Base-by-base conservation (phyloP, 2,888 invertebrate genomes). In the Endotricha flammealis region DNA sequence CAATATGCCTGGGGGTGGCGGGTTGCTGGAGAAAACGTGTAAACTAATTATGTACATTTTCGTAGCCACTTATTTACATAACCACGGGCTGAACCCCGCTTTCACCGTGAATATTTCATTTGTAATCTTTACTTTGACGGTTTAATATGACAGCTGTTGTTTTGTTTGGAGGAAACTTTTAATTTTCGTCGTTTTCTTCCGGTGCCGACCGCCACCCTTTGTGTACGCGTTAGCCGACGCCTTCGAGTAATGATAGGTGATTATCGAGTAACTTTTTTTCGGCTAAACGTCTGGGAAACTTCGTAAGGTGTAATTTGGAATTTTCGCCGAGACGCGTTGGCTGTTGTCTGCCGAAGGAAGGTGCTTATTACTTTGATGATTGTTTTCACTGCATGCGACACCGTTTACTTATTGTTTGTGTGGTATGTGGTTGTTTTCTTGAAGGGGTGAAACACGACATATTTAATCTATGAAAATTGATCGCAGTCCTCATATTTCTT, bases 91-190 rank as follows among this genome's bases (percentile, higher is more conserved):
- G 74, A 78, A 63, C 78, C 70, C 68, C 77, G 83, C 86, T 85
- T 85, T 86, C 85, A 83, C 83, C 83, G 85, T 85, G 80, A 85
- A 86, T 86, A 86, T 83, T 86, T 85, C 81, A 86, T 86, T 81
- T 65, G 79, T 81, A 80, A 83, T 82, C 82, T 81, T 81, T 82
- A 81, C 76, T 83, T 78, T 81, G 83, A 81, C 79, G 78, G 76
- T 82, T 78, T 80, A 79, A 82, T 83, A 81, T 83, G 85, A 83
- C 83, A 85, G 83, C 80, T 82, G 86, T 76, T 78, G 75, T 78
- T 82, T 77, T 81, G 76, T 85, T 81, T 77, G 71, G 69, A 65
- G 76, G 73, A 81, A 83, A 83, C 82, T 85, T 85, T 86, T 85
- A 86, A 86, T 86, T 85, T 80, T 73, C 67, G 70, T 73, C 72